Evolutionary conservation across 2,888 invertebrate species (phyloP).

Genomic region (Cheilosia soror): DNA sequence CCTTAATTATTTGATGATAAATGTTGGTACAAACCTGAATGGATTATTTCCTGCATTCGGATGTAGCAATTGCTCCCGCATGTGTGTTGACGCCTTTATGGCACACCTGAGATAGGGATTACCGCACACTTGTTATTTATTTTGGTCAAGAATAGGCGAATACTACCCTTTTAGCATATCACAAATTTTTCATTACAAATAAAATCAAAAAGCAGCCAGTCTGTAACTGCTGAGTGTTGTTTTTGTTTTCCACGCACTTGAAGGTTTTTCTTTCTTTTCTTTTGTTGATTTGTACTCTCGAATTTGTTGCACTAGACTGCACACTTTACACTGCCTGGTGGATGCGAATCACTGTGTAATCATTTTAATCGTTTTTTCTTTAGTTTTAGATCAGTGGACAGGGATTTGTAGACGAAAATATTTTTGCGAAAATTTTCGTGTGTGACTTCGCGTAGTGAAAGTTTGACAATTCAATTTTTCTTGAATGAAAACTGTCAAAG

Average conservation of each 20-base stretch:
- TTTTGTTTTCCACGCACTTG: constrained; percentile 69
- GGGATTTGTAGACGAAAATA: constrained; percentile 44
- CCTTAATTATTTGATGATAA: constrained; percentile 6
- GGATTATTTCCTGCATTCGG: constrained; percentile 66
- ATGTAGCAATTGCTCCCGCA: constrained; percentile 12
- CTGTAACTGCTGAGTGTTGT: constrained; percentile 49
- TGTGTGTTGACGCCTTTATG: constrained; percentile 24
- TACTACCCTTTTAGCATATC: constrained; percentile 31
- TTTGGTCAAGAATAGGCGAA: constrained; percentile 25
- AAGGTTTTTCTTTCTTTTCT: constrained; percentile 31
- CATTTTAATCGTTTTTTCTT: constrained; percentile 14
- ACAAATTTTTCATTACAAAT: constrained; percentile 57
- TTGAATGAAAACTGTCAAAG: constrained; percentile 66
- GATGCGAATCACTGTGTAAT: constrained; percentile 7
- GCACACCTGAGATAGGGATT: not conserved
- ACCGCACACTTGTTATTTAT: constrained; percentile 39
- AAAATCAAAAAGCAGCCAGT: constrained; percentile 33
- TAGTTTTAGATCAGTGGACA: constrained; percentile 18
- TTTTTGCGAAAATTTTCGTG: constrained; percentile 40
- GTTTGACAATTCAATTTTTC: constrained; percentile 69
- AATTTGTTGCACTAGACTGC: constrained; percentile 5
- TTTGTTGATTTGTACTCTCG: constrained; percentile 6
- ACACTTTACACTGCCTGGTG: not conserved
- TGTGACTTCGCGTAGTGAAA: constrained; percentile 68
- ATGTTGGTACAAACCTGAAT: constrained; percentile 58